A percentile compares a stretch with the other conserved stretches of the same genome.
phyloP scores from a whole-genome alignment of 2,113 vertebrate species.

The Sporophila hypoxantha region DNA sequence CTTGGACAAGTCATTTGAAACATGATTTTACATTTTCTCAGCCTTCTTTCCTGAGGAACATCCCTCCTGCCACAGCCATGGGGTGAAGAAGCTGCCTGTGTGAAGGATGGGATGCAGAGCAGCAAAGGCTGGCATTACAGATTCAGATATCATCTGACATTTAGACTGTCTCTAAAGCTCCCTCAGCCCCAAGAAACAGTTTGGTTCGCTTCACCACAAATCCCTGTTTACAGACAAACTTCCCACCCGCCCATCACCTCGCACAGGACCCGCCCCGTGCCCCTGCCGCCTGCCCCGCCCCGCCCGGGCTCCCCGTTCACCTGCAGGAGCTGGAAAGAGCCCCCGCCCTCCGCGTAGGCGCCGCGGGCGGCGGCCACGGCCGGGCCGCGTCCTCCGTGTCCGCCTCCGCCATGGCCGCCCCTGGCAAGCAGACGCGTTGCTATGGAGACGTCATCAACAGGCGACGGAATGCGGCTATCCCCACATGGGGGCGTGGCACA shows the following conservation, averaged over 20 bases:
- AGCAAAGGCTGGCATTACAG: background rate
- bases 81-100: too few species aligned
- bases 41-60: too few species aligned
- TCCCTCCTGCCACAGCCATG: too few species aligned
- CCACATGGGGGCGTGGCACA: accelerated
- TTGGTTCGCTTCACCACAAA: background rate
- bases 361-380: conserved; percentile 73
- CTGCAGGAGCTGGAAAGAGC: conserved; percentile 79
- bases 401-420: conserved; percentile 71
- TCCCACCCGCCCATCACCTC: accelerated
- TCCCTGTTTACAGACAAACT: background rate
- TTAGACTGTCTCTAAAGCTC: background rate
- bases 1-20: too few species aligned
- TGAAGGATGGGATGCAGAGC: too few species aligned
- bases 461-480: background rate
- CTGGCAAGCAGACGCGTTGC: conserved; percentile 9
- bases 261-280: too few species aligned
- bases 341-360: conserved; percentile 78
- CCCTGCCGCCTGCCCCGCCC: too few species aligned
- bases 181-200: background rate
- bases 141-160: background rate
- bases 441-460: accelerated
- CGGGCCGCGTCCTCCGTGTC: conserved; percentile 66
- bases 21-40: too few species aligned
- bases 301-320: conserved; percentile 47